These are phyloP conservation scores for Poeciliopsis paucimaculata DNA, from an alignment of 2,797 vertebrate genomes.

Conservation along the genomic window DNA sequence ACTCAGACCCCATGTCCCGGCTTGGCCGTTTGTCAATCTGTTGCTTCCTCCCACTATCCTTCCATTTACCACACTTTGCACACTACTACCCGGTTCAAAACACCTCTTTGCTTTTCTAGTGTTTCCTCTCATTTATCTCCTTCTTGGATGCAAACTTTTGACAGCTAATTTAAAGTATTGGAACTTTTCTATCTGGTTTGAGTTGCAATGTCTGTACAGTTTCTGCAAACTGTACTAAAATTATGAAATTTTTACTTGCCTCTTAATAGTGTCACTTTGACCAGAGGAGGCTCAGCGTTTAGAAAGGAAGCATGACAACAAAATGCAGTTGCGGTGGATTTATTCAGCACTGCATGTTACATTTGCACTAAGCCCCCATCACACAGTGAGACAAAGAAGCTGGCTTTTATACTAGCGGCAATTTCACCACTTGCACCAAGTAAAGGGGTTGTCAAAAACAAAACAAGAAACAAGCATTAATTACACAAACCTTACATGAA, in stretches of 20 bases:
- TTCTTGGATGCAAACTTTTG: slow-evolving; percentile 11
- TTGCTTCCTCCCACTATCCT: slow-evolving; percentile 48
- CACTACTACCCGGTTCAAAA: slow-evolving; percentile 19
- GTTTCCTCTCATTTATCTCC: slow-evolving; percentile 4
- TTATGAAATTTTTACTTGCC: background rate
- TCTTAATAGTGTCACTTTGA: no score
- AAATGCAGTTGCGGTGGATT: no score
- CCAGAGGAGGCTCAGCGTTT: no score
- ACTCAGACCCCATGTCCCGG: slow-evolving; percentile 45
- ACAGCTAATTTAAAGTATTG: background rate
- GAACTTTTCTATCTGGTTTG: background rate
- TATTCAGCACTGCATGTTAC: no score
- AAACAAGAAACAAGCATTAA: no score
- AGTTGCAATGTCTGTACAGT: background rate
- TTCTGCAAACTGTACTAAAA: background rate
- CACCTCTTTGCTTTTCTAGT: slow-evolving; percentile 6
- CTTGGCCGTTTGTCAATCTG: slow-evolving; percentile 49
- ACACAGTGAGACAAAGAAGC: no score
- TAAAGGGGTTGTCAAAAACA: no score
- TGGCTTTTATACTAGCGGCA: no score
- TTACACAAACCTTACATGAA: no score
- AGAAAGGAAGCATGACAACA: no score
- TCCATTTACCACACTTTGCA: slow-evolving; percentile 21
- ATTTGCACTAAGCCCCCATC: no score
- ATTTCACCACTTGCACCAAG: no score